Conservation (phyloP, 2,888 invertebrate genomes). For the Drosophila anomalipes region DNA sequence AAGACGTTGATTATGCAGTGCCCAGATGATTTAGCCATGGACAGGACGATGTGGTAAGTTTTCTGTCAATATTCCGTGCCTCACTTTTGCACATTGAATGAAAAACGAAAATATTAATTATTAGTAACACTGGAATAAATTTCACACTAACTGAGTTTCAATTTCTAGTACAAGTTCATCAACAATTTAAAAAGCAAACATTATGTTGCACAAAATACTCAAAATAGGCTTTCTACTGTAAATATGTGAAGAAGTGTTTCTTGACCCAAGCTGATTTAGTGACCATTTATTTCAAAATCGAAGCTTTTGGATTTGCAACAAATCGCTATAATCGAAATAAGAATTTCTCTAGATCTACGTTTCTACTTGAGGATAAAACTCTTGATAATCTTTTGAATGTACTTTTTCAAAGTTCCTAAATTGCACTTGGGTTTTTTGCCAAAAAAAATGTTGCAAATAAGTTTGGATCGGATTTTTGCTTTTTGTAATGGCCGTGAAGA, state of each 20-base stretch:
- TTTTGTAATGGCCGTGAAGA: slow-evolving; percentile 26
- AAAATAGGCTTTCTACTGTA: neutral
- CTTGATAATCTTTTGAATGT: neutral
- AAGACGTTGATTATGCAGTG: slow-evolving; percentile 7
- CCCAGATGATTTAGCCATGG: slow-evolving; percentile 19
- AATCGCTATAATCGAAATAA: neutral
- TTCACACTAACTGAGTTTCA: neutral
- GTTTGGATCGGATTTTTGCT: slow-evolving; percentile 63
- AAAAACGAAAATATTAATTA: neutral
- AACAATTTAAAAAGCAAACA: neutral
- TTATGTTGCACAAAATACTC: neutral
- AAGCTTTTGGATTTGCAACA: neutral
- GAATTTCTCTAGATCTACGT: neutral
- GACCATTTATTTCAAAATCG: neutral
- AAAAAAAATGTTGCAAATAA: slow-evolving; percentile 56
- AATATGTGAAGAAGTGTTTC: neutral
- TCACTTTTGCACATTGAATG: neutral
- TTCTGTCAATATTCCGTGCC: slow-evolving; percentile 8
- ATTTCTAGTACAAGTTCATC: neutral
- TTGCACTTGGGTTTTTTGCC: slow-evolving; percentile 14
- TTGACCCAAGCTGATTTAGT: neutral
- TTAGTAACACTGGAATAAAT: neutral
- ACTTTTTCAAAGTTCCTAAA: neutral
- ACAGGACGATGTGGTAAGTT: slow-evolving; percentile 33
- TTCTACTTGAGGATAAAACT: neutral